Percentiles rank a stretch among this genome's conserved stretches.
Evolutionary conservation across 2,888 invertebrate genomes (phyloP).

Genomic region (Diplazon laetatorius): DNA sequence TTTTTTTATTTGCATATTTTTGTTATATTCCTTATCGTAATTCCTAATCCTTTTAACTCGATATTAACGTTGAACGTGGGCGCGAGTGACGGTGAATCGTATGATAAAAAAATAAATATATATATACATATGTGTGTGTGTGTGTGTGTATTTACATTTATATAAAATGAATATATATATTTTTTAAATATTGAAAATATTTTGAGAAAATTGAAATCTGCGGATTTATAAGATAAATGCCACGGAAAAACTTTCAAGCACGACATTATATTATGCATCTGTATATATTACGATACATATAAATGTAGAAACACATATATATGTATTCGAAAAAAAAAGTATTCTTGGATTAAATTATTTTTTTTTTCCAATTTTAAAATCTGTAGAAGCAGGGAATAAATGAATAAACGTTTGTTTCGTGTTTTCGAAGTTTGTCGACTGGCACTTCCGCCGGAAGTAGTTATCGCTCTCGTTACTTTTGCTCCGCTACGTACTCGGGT

Average conservation of each 20-base stretch:
- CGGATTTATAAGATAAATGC: no score
- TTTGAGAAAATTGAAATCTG: no score
- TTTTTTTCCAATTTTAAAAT: no score
- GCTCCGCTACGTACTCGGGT: not conserved
- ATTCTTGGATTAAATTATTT: not conserved
- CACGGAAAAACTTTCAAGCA: no score
- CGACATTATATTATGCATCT: no score
- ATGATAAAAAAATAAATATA: not conserved
- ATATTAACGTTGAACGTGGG: constrained; percentile 45
- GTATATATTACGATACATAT: no score
- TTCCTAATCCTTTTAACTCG: constrained; percentile 61
- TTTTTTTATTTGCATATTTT: no score
- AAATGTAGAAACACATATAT: not conserved
- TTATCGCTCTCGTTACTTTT: constrained; percentile 66
- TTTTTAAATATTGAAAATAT: no score
- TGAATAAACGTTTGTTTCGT: constrained; percentile 38
- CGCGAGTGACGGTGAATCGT: constrained; percentile 3
- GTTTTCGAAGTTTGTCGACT: constrained; percentile 64
- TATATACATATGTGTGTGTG: no score
- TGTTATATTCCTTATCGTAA: constrained; percentile 9
- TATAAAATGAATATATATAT: no score
- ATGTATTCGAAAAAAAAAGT: constrained; percentile 17
- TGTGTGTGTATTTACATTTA: no score
- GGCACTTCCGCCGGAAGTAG: constrained; percentile 77
- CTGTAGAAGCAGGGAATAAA: not conserved